phyloP scores from a whole-genome alignment of 2,888 invertebrate genomes.

The Orchesellides sinensis region DNA sequence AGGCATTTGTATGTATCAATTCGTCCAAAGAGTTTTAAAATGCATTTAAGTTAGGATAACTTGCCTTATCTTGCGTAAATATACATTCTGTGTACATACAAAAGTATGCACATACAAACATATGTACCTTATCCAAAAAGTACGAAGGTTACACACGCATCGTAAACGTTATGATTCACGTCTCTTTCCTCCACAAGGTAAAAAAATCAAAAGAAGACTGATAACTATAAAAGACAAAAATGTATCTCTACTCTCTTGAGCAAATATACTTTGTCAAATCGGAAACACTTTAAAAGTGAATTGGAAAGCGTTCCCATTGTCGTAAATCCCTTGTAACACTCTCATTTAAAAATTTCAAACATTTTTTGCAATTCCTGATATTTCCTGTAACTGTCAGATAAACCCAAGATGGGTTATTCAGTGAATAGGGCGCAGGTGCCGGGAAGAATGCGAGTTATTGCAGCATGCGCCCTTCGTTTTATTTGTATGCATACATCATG shows the following conservation, averaged over 20 bases:
- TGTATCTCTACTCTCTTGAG: neutral
- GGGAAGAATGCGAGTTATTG: constrained; percentile 2
- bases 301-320: neutral
- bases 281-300: constrained; percentile 7
- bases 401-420: constrained; percentile 21
- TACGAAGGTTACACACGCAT: neutral
- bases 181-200: no score
- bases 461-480: constrained; percentile 16
- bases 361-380: neutral
- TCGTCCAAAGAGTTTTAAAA: no score
- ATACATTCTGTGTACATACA: no score
- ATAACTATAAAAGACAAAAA: neutral
- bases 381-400: constrained; percentile 16
- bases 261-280: neutral
- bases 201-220: no score
- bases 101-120: neutral
- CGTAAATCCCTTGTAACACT: constrained; percentile 2
- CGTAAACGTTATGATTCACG: no score
- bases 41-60: no score
- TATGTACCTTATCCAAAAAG: neutral
- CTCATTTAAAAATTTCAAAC: constrained; percentile 32
- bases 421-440: constrained; percentile 50
- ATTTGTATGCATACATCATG: neutral
- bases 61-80: no score
- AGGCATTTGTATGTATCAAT: no score